Evolutionary conservation across 2,888 invertebrate species (phyloP).

Genomic region (Drosophila mimetica): DNA sequence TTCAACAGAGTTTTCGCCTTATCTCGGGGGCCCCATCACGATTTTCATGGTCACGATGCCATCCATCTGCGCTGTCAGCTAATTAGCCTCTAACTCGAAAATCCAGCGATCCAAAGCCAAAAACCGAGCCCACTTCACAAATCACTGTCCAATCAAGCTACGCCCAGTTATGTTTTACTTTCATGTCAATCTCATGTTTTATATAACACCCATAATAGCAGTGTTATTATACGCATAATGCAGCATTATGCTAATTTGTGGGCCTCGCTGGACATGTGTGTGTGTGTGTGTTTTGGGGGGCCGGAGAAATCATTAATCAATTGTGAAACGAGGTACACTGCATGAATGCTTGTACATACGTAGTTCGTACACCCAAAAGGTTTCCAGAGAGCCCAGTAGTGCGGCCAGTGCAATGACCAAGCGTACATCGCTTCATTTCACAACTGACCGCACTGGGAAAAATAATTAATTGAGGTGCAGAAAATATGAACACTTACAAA

Average conservation of each 20-base stretch:
- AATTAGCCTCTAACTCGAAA: constrained; percentile 37
- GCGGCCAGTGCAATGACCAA: constrained; percentile 69
- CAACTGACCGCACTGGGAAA: constrained; percentile 32
- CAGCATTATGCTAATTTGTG: constrained; percentile 69
- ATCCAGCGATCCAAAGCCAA: neutral
- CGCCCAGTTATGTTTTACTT: constrained; percentile 71
- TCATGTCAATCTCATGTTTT: constrained; percentile 65
- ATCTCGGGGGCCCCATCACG: constrained; percentile 49
- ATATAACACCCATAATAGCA: constrained; percentile 67
- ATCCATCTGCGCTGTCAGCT: constrained; percentile 29
- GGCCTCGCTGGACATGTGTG: constrained; percentile 37
- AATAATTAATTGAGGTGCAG: neutral
- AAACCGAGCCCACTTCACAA: constrained; percentile 38
- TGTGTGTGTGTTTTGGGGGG: too few relatives aligned
- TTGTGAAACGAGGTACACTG: constrained; percentile 64
- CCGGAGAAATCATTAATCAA: constrained; percentile 75
- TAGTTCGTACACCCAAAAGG: constrained; percentile 58
- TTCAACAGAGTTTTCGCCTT: constrained; percentile 4
- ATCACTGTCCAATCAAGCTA: constrained; percentile 71
- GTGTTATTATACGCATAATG: constrained; percentile 69
- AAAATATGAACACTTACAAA: neutral
- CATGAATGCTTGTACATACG: neutral
- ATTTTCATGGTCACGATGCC: constrained; percentile 69
- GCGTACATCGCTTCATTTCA: constrained; percentile 50
- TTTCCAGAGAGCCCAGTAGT: constrained; percentile 33